Percentiles rank a stretch among this genome's conserved stretches.
Conservation (phyloP, 2,888 invertebrate species). For the Pomacea canaliculata region DNA sequence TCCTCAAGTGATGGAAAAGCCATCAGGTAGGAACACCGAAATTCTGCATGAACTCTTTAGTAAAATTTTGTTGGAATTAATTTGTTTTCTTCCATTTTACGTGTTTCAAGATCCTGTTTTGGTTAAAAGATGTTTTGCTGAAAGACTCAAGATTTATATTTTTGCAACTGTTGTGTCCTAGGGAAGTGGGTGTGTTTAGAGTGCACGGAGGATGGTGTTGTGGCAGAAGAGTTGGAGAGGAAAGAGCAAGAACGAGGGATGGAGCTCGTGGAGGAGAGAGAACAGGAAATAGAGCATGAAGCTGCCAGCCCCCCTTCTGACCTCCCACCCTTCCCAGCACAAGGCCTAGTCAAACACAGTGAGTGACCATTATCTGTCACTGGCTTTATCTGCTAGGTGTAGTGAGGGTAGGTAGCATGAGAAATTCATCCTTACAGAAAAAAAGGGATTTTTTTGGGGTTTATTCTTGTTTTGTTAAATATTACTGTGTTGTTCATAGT, state of each 20-base stretch:
- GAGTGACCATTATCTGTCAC: no score
- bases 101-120: no score
- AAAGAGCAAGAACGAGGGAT: slow-evolving; percentile 10
- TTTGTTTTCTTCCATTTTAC: no score
- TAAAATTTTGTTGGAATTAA: no score
- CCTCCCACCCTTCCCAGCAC: neutral
- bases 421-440: no score
- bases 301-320: neutral
- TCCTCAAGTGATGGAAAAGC: slow-evolving; percentile 73
- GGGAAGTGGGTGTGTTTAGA: slow-evolving; percentile 61
- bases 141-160: no score
- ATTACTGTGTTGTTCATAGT: no score
- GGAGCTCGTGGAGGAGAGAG: slow-evolving; percentile 1
- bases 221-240: slow-evolving; percentile 18
- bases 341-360: neutral
- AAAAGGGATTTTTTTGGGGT: no score
- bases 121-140: no score
- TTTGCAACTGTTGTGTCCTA: slow-evolving; percentile 19
- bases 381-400: no score
- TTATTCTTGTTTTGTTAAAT: no score
- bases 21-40: slow-evolving; percentile 57
- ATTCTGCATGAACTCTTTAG: neutral
- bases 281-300: slow-evolving; percentile 4
- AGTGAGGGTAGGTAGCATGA: no score
- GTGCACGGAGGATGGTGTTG: slow-evolving; percentile 38